phyloP scores from a whole-genome alignment of 2,888 invertebrate genomes.

The Boloria euphrosyne region DNA sequence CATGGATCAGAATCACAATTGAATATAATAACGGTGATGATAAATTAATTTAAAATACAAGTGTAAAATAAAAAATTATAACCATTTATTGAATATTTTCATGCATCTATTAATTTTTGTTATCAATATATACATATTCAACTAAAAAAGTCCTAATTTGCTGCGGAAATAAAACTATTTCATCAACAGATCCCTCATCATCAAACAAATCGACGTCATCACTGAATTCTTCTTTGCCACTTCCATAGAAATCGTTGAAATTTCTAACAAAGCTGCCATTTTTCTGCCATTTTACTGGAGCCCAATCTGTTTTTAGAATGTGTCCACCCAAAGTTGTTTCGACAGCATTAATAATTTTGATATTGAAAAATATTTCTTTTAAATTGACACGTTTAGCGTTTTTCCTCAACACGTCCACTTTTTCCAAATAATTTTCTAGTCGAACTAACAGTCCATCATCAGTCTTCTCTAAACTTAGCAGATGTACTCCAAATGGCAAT shows the following conservation, averaged over 20 bases:
- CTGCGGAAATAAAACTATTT: slow-evolving; percentile 84
- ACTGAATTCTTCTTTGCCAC: slow-evolving; percentile 40
- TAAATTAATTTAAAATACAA: no score
- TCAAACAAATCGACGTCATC: slow-evolving; percentile 35
- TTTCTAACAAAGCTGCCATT: slow-evolving; percentile 53
- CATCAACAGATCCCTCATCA: slow-evolving; percentile 48
- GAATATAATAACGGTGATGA: no score
- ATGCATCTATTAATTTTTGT: neutral
- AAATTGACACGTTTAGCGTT: slow-evolving; percentile 79
- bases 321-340: slow-evolving; percentile 88
- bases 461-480: slow-evolving; percentile 91
- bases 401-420: slow-evolving; percentile 80
- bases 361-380: slow-evolving; percentile 80
- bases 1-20: no score
- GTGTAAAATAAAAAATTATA: no score
- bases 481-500: slow-evolving; percentile 87
- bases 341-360: slow-evolving; percentile 74
- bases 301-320: slow-evolving; percentile 81
- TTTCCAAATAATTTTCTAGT: slow-evolving; percentile 89
- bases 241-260: slow-evolving; percentile 56
- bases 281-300: slow-evolving; percentile 77
- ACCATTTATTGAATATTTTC: no score
- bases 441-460: slow-evolving; percentile 85
- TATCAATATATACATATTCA: slow-evolving; percentile 22
- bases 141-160: slow-evolving; percentile 87